Base-by-base conservation (phyloP, 2,888 invertebrate genomes). In the Drosophila fungiperda region DNA sequence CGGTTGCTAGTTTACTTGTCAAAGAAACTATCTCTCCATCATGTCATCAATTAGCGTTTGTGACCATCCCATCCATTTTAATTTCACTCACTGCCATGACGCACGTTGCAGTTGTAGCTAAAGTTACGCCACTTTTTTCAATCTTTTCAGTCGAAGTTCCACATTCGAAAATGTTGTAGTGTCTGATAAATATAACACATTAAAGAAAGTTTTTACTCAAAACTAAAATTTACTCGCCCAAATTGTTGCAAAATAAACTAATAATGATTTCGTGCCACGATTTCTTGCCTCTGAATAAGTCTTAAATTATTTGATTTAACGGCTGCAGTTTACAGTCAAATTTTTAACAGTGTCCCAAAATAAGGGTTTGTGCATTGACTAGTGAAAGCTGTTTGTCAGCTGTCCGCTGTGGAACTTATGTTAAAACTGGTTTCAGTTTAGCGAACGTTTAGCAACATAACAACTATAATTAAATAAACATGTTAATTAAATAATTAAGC, bases 261-360 rank as follows among this genome's bases (percentile, higher is more conserved):
- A 45, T 23, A 45, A 8, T 23, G 8, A 23, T 8, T 45, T 23
- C 15, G 23, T 15, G 20, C 7, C 7, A 23, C 7, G 15, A n/a
- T 9, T 40, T 40, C 4, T n/a, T 40, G 40, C n/a, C 9, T 1
- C n/a, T n/a, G n/a, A 23, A 15, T 23, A 23, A 15, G 12, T 15
- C 15, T 45, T 23, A 3, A 8, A 45, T 8, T 8, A 15, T 23
- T 23, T 45, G 23, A 8, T 4, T 1, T 48, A 60, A 65, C 59
- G 55, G 36, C 35, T 40, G 42, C 15, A 26, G 50, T 20, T 20
- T 12, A 38, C 23, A 29, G 12, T 3, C n/a, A 9, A 40, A 1
- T 2, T 12, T 20, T 6, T n/a, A n/a, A 9, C 17, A 32, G 2
- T 69, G 82, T 78, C 82, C 83, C 81, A 81, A 81, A 8, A 8